Percentiles rank a stretch among this genome's conserved stretches.
Evolutionary conservation across 2,113 vertebrate species (phyloP).

Genomic region (Coptodon bakossiorum): DNA sequence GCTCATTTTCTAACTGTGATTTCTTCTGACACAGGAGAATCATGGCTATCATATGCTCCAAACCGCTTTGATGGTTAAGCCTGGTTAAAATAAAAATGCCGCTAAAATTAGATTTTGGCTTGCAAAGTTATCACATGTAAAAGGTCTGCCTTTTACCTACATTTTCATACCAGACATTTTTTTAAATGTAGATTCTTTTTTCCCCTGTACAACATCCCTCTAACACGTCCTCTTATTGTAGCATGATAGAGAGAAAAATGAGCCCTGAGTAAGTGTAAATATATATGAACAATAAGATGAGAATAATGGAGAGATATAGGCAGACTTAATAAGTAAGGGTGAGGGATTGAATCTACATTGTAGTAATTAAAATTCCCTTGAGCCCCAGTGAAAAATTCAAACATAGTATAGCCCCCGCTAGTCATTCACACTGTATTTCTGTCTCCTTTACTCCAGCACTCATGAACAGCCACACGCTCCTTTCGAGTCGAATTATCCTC

Average conservation of each 20-base stretch:
- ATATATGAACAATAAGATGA: background rate
- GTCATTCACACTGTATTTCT: conserved; percentile 2
- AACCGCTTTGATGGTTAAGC: background rate
- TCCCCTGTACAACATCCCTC: background rate
- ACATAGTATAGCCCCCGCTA: conserved; percentile 24
- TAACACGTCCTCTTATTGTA: background rate
- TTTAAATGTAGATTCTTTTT: background rate
- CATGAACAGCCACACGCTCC: conserved; percentile 16
- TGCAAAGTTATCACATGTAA: background rate
- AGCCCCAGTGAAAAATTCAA: conserved; percentile 45
- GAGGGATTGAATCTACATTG: conserved; percentile 27
- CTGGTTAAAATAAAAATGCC: background rate
- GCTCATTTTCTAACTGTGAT: background rate
- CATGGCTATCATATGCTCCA: background rate
- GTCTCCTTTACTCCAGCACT: conserved; percentile 11
- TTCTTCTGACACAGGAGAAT: background rate
- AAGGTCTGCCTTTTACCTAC: background rate
- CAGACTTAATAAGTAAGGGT: background rate
- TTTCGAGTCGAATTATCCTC: conserved; percentile 62
- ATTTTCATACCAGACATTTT: background rate
- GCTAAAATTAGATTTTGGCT: background rate
- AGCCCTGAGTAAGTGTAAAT: background rate
- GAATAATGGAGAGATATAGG: background rate
- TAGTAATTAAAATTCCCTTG: conserved; percentile 46
- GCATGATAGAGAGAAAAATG: background rate